Percentiles rank a stretch among this genome's conserved stretches.
Conservation (phyloP, 2,888 invertebrate genomes). For the Alloplasta piceator region DNA sequence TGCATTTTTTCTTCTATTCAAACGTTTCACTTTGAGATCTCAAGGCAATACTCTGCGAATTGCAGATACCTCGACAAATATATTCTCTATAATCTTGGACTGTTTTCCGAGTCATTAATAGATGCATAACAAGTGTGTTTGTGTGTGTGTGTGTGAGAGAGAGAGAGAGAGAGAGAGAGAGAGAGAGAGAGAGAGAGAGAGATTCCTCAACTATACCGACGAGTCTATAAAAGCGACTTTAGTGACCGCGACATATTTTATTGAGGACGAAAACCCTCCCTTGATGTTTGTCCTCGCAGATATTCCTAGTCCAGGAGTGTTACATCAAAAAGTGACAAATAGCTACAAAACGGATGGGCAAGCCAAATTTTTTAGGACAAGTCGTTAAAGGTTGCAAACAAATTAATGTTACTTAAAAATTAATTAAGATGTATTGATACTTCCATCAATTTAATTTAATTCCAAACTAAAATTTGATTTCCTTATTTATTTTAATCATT, state of each 20-base stretch:
- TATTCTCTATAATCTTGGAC: neutral
- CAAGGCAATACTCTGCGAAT: neutral
- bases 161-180: neutral
- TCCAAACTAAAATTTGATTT: too few species aligned
- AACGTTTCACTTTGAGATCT: neutral
- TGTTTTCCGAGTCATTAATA: slow-evolving; percentile 10
- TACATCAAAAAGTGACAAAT: too few species aligned
- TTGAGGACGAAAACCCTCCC: slow-evolving; percentile 52
- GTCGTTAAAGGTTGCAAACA: too few species aligned
- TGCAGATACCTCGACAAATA: neutral
- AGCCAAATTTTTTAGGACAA: too few species aligned
- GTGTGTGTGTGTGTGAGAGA: neutral
- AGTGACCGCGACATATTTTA: slow-evolving; percentile 44
- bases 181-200: neutral
- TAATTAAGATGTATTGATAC: too few species aligned
- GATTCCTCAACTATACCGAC: slow-evolving; percentile 2
- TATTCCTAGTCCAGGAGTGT: too few species aligned
- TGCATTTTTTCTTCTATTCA: neutral
- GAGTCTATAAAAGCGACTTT: slow-evolving; percentile 14
- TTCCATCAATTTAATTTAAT: too few species aligned
- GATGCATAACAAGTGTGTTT: neutral
- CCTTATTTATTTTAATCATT: too few species aligned
- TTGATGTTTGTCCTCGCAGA: slow-evolving; percentile 38
- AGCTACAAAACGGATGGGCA: neutral
- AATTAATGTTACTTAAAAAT: too few species aligned